Base-by-base conservation (phyloP, 2,113 vertebrate genomes). In the Connochaetes taurinus region DNA sequence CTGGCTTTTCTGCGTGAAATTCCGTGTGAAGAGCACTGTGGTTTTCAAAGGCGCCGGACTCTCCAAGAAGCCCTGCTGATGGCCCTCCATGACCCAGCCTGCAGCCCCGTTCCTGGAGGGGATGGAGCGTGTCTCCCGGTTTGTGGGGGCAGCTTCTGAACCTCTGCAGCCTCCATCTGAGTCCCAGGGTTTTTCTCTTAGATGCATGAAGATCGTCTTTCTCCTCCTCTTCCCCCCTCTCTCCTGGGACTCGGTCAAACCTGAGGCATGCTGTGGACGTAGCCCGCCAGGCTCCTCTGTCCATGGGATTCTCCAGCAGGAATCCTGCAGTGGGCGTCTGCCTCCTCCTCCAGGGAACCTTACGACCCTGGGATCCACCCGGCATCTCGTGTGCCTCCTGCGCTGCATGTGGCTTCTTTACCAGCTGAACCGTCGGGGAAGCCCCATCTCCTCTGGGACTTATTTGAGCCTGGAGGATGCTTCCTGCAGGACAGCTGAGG, bases 51-150 rank as follows among this genome's bases (percentile, higher is more conserved):
- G 53, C 14, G 3, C 14, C 1, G 4, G 50, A 2, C 1, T 15
- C 33, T 8, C 53, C 52, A 2, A 29, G 36, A 27, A 8, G 21
- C 52, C 23, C 53, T 5, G 82, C 82, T 0, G 4, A 16, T 2
- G 33, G 53, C 8, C n/a, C 53, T 3, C 15, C 16, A 0, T 1
- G 64, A 47, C 45, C 16, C 71, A 27, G 40, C 71, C 36, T 0
- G 21, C 40, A 43, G 71, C 71, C 71, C 12, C 23, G 3, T 13
- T 76, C 23, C 12, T 2, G 21, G 43, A 33, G 31, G 29, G 47
- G 9, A 6, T 0, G 16, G 31, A 7, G 31, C 10, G 0, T 9
- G 7, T 17, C 78, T n/a, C 31, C 78, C 1, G 17, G 45, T 2
- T 2, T 3, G 78, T 21, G 4, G 10, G 17, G 47, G 47, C 29